These are phyloP conservation scores for Tortrix viridana DNA, from an alignment of 2,888 invertebrate genomes.

Conservation along the genomic window DNA sequence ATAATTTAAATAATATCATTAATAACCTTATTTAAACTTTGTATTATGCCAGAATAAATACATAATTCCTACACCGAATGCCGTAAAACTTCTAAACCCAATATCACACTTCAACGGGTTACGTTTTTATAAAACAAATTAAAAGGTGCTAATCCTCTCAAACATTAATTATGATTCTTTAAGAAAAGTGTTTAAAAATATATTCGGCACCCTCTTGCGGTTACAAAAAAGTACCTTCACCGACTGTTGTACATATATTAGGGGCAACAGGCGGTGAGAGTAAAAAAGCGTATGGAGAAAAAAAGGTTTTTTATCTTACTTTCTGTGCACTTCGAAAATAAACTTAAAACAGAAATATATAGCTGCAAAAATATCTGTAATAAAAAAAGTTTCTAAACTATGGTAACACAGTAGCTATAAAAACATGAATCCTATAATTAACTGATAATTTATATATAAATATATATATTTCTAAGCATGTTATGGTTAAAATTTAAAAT, in stretches of 20 bases:
- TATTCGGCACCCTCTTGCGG: constrained; percentile 34
- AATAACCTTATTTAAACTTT: background rate
- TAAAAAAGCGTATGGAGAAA: constrained; percentile 21
- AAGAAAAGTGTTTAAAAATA: constrained; percentile 38
- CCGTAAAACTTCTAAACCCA: constrained; percentile 1
- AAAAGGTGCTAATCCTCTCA: constrained; percentile 32
- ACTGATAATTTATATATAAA: no score
- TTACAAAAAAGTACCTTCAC: constrained; percentile 7
- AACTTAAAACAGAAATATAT: no score
- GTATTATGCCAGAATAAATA: background rate
- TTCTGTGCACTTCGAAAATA: background rate
- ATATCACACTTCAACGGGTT: constrained; percentile 30
- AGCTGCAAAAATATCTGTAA: no score
- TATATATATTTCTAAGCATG: no score
- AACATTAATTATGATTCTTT: constrained; percentile 32
- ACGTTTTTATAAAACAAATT: constrained; percentile 13
- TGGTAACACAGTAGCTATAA: no score
- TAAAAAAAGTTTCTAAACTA: no score
- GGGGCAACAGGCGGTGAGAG: constrained; percentile 25
- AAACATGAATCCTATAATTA: no score
- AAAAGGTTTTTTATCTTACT: constrained; percentile 16
- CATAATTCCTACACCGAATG: background rate
- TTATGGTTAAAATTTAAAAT: no score
- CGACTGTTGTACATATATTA: constrained; percentile 16
- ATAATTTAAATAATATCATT: no score